phyloP scores from a whole-genome alignment of 2,888 invertebrate genomes.

The Drepanosiphum platanoidis region DNA sequence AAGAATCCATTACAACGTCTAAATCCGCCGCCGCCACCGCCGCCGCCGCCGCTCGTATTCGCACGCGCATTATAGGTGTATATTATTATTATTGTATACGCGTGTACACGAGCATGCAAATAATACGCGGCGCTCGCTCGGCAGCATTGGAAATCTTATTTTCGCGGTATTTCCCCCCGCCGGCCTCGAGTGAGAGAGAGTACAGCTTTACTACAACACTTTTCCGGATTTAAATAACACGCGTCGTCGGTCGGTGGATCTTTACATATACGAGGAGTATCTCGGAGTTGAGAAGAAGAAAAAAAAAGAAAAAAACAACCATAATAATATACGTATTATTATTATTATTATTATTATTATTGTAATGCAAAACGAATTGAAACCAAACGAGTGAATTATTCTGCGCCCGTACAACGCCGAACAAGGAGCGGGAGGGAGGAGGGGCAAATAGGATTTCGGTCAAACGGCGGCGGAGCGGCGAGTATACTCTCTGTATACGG shows the following conservation, averaged over 20 bases:
- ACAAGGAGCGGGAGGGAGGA: neutral
- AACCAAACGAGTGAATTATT: neutral
- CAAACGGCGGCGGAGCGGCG: neutral
- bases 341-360: too few relatives aligned
- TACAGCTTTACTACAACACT: constrained; percentile 12
- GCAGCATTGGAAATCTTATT: constrained; percentile 41
- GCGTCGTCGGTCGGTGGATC: constrained; percentile 34
- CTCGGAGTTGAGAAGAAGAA: constrained; percentile 1
- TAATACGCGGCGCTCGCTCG: constrained; percentile 8
- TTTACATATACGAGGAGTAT: constrained; percentile 28
- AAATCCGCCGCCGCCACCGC: neutral
- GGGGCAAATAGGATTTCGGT: neutral
- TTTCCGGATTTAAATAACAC: constrained; percentile 53
- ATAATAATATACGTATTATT: too few relatives aligned
- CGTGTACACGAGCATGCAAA: neutral
- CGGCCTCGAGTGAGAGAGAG: too few relatives aligned
- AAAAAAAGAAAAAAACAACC: neutral
- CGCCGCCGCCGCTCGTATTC: neutral
- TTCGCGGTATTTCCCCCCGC: neutral
- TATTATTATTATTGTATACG: too few relatives aligned
- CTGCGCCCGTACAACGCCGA: neutral
- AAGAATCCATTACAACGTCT: constrained; percentile 43
- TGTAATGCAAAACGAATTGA: constrained; percentile 22
- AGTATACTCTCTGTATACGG: too few relatives aligned
- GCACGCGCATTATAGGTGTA: neutral